A percentile compares a stretch with the other conserved stretches of the same genome.
Evolutionary conservation across 2,113 vertebrate genomes (phyloP).

Genomic region (Piprites chloris): DNA sequence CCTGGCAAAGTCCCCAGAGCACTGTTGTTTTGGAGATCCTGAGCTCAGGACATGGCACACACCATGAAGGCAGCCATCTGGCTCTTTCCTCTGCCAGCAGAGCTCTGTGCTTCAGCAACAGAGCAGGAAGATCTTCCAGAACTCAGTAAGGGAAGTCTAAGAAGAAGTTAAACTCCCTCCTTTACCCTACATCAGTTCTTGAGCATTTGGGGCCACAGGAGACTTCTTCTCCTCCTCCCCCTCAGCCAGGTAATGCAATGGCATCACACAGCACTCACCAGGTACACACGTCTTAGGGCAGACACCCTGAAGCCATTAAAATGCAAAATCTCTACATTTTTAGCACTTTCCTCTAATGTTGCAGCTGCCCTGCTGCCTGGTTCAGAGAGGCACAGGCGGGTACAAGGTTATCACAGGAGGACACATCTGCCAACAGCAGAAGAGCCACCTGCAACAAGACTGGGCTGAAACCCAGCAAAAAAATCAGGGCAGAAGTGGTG

Average conservation of each 20-base stretch:
- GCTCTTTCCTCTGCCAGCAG: background rate
- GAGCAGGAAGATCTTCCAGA: background rate
- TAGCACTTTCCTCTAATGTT: background rate
- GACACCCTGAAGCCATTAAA: background rate
- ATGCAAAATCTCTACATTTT: background rate
- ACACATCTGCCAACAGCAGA: background rate
- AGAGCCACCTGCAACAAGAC: background rate
- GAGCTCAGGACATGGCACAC: background rate
- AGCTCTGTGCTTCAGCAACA: background rate
- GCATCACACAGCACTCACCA: background rate
- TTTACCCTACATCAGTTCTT: background rate
- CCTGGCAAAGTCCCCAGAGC: background rate
- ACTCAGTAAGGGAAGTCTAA: background rate
- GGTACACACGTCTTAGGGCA: background rate
- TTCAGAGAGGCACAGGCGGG: background rate
- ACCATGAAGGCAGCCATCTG: background rate
- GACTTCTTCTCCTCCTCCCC: background rate
- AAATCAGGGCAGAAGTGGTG: background rate
- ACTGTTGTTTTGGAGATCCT: background rate
- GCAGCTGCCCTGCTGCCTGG: background rate
- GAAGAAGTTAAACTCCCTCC: background rate
- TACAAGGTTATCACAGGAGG: background rate
- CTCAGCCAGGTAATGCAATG: background rate
- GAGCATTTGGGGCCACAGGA: background rate
- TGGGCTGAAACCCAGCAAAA: background rate